Percentiles rank a stretch among this genome's conserved stretches.
These are phyloP conservation scores for Coenobita brevimanus DNA, from an alignment of 1,140 invertebrate genomes.

Conservation along the genomic window DNA sequence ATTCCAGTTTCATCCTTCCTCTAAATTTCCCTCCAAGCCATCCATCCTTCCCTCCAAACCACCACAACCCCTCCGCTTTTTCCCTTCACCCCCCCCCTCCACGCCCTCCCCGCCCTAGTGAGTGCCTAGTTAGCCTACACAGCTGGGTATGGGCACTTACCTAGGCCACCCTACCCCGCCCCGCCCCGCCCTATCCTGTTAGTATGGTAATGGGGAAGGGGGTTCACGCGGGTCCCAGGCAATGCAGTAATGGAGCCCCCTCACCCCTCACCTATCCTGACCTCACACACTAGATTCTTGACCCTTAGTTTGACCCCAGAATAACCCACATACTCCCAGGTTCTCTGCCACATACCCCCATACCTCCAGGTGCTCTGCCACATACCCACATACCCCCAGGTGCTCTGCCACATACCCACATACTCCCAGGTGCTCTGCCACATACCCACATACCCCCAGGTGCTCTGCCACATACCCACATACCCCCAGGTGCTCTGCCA, in stretches of 20 bases:
- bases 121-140: not conserved
- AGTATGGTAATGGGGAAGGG: not conserved
- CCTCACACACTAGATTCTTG: no score
- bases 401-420: no score
- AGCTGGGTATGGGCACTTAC: slow-evolving; percentile 10
- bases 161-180: slow-evolving; percentile 12
- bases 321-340: no score
- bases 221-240: not conserved
- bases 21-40: no score
- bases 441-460: not conserved
- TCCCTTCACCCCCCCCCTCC: not conserved
- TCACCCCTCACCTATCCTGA: slow-evolving; percentile 7
- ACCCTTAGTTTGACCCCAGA: no score
- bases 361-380: not conserved
- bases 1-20: no score
- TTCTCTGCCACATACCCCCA: no score
- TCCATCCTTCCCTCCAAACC: no score
- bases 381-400: not conserved
- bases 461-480: no score
- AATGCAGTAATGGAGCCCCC: not conserved
- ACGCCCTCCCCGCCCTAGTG: not conserved
- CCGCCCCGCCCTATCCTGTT: slow-evolving; percentile 15
- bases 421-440: not conserved
- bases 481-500: not conserved
- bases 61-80: no score